phyloP scores from a whole-genome alignment of 2,888 invertebrate species.

The Macaria liturata region DNA sequence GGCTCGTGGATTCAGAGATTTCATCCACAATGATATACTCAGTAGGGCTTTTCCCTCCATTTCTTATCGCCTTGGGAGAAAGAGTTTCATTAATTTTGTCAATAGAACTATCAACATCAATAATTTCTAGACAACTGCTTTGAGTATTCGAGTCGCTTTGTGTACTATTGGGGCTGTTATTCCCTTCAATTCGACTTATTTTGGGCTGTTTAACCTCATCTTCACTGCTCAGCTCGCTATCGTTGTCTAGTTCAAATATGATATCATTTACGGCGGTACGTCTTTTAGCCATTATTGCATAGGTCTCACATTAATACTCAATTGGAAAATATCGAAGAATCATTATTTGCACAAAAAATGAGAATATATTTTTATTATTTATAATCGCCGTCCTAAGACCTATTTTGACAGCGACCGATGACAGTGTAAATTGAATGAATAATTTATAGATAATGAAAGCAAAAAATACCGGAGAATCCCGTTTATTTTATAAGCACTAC shows the following conservation, averaged over 20 bases:
- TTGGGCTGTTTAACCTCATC: conserved; percentile 69
- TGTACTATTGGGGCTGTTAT: conserved; percentile 32
- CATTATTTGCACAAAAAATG: too few species aligned
- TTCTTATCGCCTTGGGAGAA: conserved; percentile 40
- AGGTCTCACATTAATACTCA: not conserved
- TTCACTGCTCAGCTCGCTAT: conserved; percentile 71
- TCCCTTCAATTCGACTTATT: conserved; percentile 52
- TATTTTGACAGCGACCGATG: too few species aligned
- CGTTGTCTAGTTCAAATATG: conserved; percentile 78
- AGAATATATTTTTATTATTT: too few species aligned
- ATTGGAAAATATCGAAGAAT: not conserved
- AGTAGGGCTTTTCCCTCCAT: conserved; percentile 71
- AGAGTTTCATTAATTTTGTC: conserved; percentile 40
- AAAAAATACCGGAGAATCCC: too few species aligned
- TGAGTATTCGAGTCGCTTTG: conserved; percentile 37
- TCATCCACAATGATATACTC: conserved; percentile 37
- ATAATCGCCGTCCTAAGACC: too few species aligned
- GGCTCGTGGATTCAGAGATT: conserved; percentile 31
- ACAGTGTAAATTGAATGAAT: too few species aligned
- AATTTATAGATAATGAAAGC: too few species aligned
- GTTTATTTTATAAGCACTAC: too few species aligned
- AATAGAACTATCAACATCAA: conserved; percentile 44
- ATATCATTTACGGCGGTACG: conserved; percentile 73
- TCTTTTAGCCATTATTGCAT: conserved; percentile 66
- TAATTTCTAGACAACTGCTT: conserved; percentile 43